Conservation (phyloP, 2,113 vertebrate genomes). For the Apodemus sylvaticus region DNA sequence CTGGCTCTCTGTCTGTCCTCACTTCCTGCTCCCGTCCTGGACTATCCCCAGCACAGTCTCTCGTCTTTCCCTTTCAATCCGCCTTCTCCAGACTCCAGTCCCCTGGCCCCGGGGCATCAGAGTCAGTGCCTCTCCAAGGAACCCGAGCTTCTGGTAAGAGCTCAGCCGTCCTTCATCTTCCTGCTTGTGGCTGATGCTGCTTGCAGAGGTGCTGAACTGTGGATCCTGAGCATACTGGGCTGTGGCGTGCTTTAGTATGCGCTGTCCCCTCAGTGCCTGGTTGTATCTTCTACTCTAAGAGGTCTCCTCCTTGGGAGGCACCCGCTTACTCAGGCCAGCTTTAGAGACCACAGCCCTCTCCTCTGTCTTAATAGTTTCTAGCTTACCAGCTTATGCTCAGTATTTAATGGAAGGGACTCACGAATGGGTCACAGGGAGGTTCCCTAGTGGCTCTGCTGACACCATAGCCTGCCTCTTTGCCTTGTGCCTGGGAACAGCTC, state of each 20-base stretch:
- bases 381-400: background rate
- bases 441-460: background rate
- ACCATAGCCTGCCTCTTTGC: background rate
- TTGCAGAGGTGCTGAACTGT: background rate
- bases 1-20: background rate
- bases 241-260: background rate
- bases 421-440: accelerated
- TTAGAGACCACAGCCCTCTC: background rate
- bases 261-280: background rate
- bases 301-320: background rate
- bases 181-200: background rate
- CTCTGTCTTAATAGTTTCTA: background rate
- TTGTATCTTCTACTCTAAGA: background rate
- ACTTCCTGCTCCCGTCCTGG: background rate
- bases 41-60: background rate
- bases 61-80: background rate
- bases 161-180: background rate
- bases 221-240: accelerated
- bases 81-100: background rate
- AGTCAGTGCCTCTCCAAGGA: background rate
- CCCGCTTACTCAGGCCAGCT: background rate
- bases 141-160: background rate
- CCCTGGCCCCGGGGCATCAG: background rate
- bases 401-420: no score
- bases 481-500: background rate